A percentile compares a stretch with the other conserved stretches of the same genome.
Conservation (phyloP, 2,888 invertebrate species). For the Apocheima hispidaria region DNA sequence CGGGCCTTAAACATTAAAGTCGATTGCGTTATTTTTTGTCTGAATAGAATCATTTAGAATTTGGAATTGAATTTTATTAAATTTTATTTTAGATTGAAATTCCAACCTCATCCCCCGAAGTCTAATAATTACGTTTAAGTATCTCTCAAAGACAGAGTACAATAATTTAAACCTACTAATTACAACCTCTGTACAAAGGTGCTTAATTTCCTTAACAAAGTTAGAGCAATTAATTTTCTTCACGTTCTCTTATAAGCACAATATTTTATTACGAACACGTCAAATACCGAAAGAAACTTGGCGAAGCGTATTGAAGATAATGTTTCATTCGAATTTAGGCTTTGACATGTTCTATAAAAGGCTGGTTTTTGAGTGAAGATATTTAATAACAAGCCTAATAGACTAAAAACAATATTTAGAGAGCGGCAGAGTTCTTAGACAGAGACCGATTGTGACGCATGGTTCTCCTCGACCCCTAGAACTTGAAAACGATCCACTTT, state of each 20-base stretch:
- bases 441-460: slow-evolving; percentile 72
- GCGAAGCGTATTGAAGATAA: slow-evolving; percentile 28
- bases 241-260: slow-evolving; percentile 33
- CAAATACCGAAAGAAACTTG: slow-evolving; percentile 59
- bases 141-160: slow-evolving; percentile 27
- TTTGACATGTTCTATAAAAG: slow-evolving; percentile 12
- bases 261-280: slow-evolving; percentile 52
- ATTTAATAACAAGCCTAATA: slow-evolving; percentile 47
- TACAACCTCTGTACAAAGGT: slow-evolving; percentile 28
- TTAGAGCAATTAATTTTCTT: slow-evolving; percentile 39
- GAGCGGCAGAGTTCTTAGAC: slow-evolving; percentile 57
- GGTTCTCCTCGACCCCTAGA: slow-evolving; percentile 46
- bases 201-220: slow-evolving; percentile 36
- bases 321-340: slow-evolving; percentile 31
- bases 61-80: background rate
- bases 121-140: slow-evolving; percentile 29
- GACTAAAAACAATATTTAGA: slow-evolving; percentile 65
- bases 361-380: slow-evolving; percentile 45
- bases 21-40: background rate
- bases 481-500: slow-evolving; percentile 30
- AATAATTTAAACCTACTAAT: slow-evolving; percentile 34
- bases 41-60: background rate
- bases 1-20: background rate
- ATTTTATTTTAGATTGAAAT: slow-evolving; percentile 20
- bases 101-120: slow-evolving; percentile 1